Conservation (phyloP, 1,140 invertebrate species). For the Melipona quadrifasciata region DNA sequence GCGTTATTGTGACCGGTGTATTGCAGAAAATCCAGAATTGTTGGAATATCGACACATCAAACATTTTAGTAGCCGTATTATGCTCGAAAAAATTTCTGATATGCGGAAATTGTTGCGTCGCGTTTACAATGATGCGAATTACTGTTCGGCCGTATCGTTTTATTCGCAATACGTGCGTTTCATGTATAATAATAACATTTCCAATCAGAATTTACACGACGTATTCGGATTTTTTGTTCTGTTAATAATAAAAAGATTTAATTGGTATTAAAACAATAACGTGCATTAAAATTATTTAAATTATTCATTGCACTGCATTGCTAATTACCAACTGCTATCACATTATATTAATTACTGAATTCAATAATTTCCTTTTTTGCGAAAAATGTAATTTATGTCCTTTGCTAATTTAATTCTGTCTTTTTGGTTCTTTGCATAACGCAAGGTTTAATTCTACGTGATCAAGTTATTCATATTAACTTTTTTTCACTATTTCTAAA, state of each 20-base stretch:
- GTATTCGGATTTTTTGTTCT: neutral
- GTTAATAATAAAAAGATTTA: neutral
- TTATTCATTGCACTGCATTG: no score
- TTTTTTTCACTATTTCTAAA: neutral
- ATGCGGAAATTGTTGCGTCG: neutral
- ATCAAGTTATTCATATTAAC: neutral
- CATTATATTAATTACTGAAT: no score
- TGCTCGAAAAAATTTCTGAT: neutral
- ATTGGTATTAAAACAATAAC: no score
- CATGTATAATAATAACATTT: neutral
- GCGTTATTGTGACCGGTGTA: conserved; percentile 43
- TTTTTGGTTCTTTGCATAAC: neutral
- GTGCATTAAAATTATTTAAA: no score
- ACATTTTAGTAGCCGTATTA: neutral
- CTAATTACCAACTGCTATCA: no score
- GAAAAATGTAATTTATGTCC: no score
- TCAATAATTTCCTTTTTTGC: no score
- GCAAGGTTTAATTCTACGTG: neutral
- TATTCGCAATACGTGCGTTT: neutral
- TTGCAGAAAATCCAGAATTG: conserved; percentile 11
- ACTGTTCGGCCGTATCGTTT: neutral
- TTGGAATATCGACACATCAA: neutral
- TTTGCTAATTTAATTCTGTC: neutral
- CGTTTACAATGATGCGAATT: neutral
- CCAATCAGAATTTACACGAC: neutral